Evolutionary conservation across 2,113 vertebrate species (phyloP).

Genomic region (Proterorhinus semilunaris): DNA sequence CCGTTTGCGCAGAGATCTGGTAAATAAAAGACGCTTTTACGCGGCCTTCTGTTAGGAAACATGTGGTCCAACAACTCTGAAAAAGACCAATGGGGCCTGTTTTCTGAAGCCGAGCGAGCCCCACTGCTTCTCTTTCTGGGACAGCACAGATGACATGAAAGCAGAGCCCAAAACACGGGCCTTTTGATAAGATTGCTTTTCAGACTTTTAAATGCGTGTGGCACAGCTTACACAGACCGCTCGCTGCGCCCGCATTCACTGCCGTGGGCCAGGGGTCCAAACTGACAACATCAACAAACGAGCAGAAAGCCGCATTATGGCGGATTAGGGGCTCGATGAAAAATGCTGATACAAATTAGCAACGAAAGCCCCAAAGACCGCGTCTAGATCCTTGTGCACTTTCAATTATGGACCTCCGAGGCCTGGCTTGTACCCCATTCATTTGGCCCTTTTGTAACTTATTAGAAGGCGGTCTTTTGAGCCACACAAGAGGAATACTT

Average conservation of each 20-base stretch:
- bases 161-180: conserved; percentile 79
- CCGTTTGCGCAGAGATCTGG: conserved; percentile 79
- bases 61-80: conserved; percentile 86
- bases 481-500: conserved; percentile 72
- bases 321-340: conserved; percentile 75
- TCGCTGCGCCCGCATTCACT: conserved; percentile 80
- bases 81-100: conserved; percentile 82
- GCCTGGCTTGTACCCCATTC: conserved; percentile 67
- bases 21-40: conserved; percentile 77
- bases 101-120: conserved; percentile 79
- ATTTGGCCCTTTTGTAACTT: conserved; percentile 68
- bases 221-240: conserved; percentile 79
- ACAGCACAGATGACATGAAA: conserved; percentile 82
- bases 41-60: conserved; percentile 78
- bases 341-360: conserved; percentile 81
- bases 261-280: conserved; percentile 75
- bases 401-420: conserved; percentile 78
- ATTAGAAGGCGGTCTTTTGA: conserved; percentile 66
- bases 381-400: conserved; percentile 74
- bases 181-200: conserved; percentile 89
- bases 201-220: conserved; percentile 81
- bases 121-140: conserved; percentile 80
- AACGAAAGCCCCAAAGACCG: conserved; percentile 75
- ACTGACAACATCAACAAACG: conserved; percentile 88
- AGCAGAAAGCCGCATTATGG: conserved; percentile 77